Evolutionary conservation across 2,113 vertebrate species (phyloP), one percentile per base, ranked within the genome.

Genomic region (Setophaga petechia): DNA sequence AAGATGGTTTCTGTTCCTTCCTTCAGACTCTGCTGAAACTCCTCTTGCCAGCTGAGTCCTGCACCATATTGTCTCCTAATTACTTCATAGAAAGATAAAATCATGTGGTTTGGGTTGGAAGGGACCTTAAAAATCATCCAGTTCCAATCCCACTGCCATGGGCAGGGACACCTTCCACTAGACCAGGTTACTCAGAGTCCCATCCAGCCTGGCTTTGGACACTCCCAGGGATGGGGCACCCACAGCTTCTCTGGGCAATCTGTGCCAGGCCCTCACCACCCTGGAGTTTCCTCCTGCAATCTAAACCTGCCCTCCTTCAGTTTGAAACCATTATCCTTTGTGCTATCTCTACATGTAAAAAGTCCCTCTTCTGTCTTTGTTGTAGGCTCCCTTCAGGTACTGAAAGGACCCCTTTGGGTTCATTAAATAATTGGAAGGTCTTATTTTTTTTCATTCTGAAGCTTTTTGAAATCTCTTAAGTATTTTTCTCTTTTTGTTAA

Each of bases 301-400:
- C 24, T 35, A 15, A 75, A 27, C 30, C 21, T 62, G 5, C 17
- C 14, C n/a, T 76, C 25, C 71, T 55, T 54, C 47, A 31, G 11
- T 62, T 52, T 61, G 39, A 82, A 46, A 23, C 5, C 61, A n/a
- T 75, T 39, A 25, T 19, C 27, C 8, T 10, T 61, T 35, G 6
- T 27, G 10, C 12, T 49, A 11, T 16, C 18, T 12, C 30, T 27
- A 15, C 21, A 20, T 0, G 0, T 4, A 11, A 49, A 47, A 47
- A 31, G 15, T 15, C 8, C 10, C 19, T 46, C 16, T 52, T 59
- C n/a, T 30, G 8, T 31, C 25, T 33, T 44, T 44, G 4, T 69
- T 33, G 8, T 43, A 35, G 27, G 10, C 6, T 83, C 17, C 14
- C 25, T 41, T 83, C 54, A 62, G 39, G n/a, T 41, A 15, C 25